Percentiles rank a stretch among this genome's conserved stretches.
Conservation (phyloP, 2,113 vertebrate genomes). For the Onychostoma macrolepis region DNA sequence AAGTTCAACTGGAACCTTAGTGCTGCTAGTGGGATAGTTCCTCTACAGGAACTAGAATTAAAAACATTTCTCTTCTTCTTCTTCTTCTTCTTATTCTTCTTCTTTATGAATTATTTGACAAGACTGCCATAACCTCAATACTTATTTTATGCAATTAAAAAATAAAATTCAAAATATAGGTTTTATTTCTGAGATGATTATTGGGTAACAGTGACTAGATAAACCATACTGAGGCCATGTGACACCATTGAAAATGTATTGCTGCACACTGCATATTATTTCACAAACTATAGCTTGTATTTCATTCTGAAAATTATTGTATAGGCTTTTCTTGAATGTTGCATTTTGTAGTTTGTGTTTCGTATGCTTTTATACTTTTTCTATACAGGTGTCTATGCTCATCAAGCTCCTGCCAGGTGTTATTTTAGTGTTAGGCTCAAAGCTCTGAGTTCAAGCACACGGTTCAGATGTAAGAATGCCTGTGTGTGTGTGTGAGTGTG, state of each 20-base stretch:
- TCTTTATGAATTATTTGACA: background rate
- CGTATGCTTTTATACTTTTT: background rate
- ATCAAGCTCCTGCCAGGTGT: background rate
- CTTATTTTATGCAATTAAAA: background rate
- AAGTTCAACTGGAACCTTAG: background rate
- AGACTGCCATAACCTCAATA: background rate
- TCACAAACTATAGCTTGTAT: background rate
- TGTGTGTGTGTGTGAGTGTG: constrained; percentile 29
- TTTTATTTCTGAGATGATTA: background rate
- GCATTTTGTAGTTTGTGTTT: background rate
- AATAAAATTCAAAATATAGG: background rate
- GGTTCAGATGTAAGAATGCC: constrained; percentile 27
- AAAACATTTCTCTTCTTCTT: no score
- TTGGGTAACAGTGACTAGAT: background rate
- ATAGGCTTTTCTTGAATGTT: background rate
- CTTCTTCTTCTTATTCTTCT: no score
- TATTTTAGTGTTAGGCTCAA: constrained; percentile 32
- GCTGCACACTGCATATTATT: background rate
- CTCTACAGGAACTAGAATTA: background rate
- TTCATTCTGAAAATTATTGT: background rate
- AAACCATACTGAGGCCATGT: background rate
- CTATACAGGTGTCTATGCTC: background rate
- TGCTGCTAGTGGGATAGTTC: background rate
- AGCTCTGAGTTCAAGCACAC: constrained; percentile 21
- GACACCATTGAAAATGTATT: background rate